Evolutionary conservation across 1,140 invertebrate species (phyloP), one percentile per base, ranked within the genome.

Genomic region (Teleopsis dalmanni): DNA sequence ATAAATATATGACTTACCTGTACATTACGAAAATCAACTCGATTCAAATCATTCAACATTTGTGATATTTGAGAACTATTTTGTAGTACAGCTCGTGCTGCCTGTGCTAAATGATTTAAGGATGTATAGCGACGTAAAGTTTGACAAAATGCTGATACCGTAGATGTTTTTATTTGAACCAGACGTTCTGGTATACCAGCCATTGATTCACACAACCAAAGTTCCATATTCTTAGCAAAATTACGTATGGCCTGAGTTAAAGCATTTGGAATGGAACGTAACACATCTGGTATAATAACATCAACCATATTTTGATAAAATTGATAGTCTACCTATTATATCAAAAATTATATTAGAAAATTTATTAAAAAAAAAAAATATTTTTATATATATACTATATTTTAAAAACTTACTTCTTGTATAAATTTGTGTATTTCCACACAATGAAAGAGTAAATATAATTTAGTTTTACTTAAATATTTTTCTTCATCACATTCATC

Each of bases 221-320:
- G 81, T 73, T 95, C 91, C 44, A 95, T 73, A 68, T 85, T 76
- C 76, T 95, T 95, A 14, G 89, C 88, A 77, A 96, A 95, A 74
- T 91, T 93, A 49, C 92, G 76, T 52, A 96, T 93, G 16, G 87
- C 87, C 66, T 97, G 94, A 16, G 94, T 97, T 51, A 98, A 74
- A 25, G 90, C 83, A 66, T 89, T 89, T 52, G 94, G 94, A 64
- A 97, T 96, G 19, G 91, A 91, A 58, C 91, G 80, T 23, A 98
- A 76, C 42, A 98, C 92, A 76, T 98, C 93, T 5, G 95, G 94
- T 73, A 98, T 90, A 29, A 98, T 79, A 57, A 97, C 87, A 73
- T 96, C 89, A 11, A 97, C 92, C 51, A 96, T 79, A 70, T 91
- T 90, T 74, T 98, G 95, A 76, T 98, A 98, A 74, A 97, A 95